Conservation (phyloP, 2,888 invertebrate species). For the Leptopilina syphax region DNA sequence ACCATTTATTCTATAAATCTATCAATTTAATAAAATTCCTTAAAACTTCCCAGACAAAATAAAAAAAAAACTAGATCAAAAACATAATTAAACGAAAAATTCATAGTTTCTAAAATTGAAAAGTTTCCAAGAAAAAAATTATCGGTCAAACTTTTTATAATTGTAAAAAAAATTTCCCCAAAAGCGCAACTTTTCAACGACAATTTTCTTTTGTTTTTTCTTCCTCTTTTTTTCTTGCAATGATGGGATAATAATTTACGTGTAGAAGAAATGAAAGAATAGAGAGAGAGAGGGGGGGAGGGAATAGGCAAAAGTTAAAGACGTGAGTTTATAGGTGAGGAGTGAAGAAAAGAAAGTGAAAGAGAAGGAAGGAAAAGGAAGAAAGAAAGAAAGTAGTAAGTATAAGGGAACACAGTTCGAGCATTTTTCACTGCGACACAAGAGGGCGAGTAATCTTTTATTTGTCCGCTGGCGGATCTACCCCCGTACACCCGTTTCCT, state of each 20-base stretch:
- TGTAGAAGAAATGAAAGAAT: conserved; percentile 22
- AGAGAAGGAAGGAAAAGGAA: conserved; percentile 35
- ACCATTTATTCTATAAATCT: no score
- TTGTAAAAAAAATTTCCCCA: no score
- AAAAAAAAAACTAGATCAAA: no score
- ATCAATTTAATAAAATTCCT: no score
- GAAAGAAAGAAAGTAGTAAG: conserved; percentile 6
- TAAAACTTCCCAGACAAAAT: no score
- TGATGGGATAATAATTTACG: neutral
- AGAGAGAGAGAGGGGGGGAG: neutral
- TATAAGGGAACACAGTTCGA: conserved; percentile 46
- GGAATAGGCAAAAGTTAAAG: conserved; percentile 4
- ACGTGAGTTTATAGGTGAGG: conserved; percentile 40
- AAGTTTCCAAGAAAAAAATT: no score
- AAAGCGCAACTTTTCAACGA: no score
- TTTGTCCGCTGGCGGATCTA: conserved; percentile 61
- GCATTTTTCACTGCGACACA: conserved; percentile 50
- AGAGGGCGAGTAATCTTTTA: conserved; percentile 58
- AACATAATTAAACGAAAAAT: no score
- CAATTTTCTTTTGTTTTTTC: no score
- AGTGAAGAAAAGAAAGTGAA: conserved; percentile 31
- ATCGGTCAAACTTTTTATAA: no score
- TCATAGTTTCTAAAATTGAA: no score
- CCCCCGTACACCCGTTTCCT: conserved; percentile 44
- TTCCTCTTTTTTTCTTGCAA: no score